These are phyloP conservation scores for Gymnogyps californianus DNA, from an alignment of 2,113 vertebrate genomes.

Conservation along the genomic window DNA sequence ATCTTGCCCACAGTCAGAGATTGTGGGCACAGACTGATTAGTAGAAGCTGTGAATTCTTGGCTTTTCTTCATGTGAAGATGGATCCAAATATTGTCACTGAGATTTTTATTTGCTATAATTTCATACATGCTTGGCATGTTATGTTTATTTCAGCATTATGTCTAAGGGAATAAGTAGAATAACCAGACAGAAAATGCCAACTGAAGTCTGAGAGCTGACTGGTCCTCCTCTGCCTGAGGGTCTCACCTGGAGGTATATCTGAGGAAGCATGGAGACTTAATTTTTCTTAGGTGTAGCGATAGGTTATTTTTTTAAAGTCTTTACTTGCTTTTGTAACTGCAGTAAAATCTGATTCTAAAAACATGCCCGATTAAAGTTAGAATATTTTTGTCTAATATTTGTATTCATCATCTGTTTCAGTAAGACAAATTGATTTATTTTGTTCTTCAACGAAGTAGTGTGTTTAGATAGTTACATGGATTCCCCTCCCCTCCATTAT, in stretches of 20 bases:
- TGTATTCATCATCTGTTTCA: neutral
- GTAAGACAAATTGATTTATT: neutral
- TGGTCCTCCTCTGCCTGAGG: neutral
- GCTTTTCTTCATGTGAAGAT: neutral
- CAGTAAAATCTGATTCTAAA: neutral
- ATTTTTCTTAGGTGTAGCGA: neutral
- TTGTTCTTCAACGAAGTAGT: neutral
- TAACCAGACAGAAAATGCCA: neutral
- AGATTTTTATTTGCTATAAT: neutral
- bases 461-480: neutral
- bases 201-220: neutral
- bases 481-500: neutral
- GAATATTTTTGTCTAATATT: neutral
- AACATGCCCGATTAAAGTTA: neutral
- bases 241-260: neutral
- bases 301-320: neutral
- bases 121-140: neutral
- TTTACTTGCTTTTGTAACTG: neutral
- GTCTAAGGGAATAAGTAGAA: neutral
- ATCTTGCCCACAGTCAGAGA: neutral
- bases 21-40: neutral
- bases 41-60: neutral
- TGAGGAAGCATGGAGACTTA: neutral
- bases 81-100: neutral
- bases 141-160: neutral